These are phyloP conservation scores for Botia almorhae DNA, from an alignment of 2,797 vertebrate species.

Conservation along the genomic window DNA sequence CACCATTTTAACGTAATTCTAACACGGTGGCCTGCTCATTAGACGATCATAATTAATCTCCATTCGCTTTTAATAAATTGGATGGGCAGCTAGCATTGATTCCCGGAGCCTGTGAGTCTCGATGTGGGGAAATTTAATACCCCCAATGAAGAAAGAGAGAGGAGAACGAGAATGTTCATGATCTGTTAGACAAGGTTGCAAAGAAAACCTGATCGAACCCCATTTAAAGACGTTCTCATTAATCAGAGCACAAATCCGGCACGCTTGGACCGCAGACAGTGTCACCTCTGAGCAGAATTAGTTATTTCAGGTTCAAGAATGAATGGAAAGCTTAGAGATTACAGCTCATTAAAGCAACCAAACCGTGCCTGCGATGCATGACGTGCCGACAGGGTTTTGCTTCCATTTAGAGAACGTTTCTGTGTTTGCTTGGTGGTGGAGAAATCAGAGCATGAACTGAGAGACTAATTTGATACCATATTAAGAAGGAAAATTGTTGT, in stretches of 20 bases:
- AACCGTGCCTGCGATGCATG: slow-evolving; percentile 59
- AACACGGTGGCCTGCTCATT: slow-evolving; percentile 28
- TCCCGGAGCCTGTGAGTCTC: slow-evolving; percentile 66
- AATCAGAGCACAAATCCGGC: slow-evolving; percentile 35
- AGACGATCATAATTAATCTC: slow-evolving; percentile 76
- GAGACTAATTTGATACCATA: slow-evolving; percentile 76
- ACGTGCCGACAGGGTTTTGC: slow-evolving; percentile 68
- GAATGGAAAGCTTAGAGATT: slow-evolving; percentile 73
- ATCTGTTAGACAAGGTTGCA: slow-evolving; percentile 36
- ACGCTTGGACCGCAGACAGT: slow-evolving; percentile 61
- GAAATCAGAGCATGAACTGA: slow-evolving; percentile 76
- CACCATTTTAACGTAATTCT: slow-evolving; percentile 29
- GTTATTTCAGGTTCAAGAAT: slow-evolving; percentile 77
- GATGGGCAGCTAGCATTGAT: slow-evolving; percentile 73
- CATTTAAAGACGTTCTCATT: slow-evolving; percentile 47
- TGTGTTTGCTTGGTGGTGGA: slow-evolving; percentile 70
- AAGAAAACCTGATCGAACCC: slow-evolving; percentile 40
- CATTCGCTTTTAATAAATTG: slow-evolving; percentile 73
- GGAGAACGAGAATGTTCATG: slow-evolving; percentile 17
- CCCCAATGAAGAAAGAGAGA: slow-evolving; percentile 47
- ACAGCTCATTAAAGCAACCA: slow-evolving; percentile 74
- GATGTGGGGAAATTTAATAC: slow-evolving; percentile 73
- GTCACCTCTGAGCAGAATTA: slow-evolving; percentile 75
- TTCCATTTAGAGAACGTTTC: slow-evolving; percentile 64
- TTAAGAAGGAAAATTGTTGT: slow-evolving; percentile 74